These are phyloP conservation scores for Hemitrygon akajei DNA, from an alignment of 2,797 vertebrate species.

Conservation along the genomic window DNA sequence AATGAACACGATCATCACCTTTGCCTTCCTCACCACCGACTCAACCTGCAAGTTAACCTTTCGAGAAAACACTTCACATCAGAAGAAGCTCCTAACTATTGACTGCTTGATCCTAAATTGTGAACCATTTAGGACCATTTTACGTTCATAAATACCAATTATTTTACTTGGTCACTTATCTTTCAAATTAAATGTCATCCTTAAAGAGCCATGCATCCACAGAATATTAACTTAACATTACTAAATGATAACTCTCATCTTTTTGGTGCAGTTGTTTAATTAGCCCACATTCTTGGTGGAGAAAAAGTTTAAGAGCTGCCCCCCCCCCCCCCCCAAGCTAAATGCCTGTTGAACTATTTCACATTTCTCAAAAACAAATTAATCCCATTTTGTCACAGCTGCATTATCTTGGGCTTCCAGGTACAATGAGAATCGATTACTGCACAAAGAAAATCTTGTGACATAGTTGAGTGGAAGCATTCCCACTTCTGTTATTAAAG, in stretches of 20 bases:
- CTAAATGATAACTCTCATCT: background rate
- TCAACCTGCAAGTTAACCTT: too few species aligned
- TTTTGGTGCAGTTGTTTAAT: background rate
- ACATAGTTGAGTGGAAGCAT: background rate
- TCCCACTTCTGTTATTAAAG: background rate
- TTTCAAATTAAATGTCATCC: background rate
- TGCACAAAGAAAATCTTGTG: background rate
- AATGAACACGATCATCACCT: too few species aligned
- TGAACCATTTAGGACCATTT: background rate
- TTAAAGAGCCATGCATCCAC: background rate
- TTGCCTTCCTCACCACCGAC: too few species aligned
- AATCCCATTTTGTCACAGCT: too few species aligned
- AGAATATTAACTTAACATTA: conserved; percentile 6
- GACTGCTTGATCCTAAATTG: too few species aligned
- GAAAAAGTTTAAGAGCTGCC: background rate
- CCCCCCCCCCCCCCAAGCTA: background rate
- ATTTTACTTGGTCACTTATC: background rate
- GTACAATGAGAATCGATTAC: background rate
- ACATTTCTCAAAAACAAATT: too few species aligned
- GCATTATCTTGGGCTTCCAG: background rate
- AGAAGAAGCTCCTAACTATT: background rate
- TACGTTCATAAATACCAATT: background rate
- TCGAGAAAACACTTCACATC: background rate
- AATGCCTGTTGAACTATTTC: background rate
- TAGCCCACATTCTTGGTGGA: background rate